phyloP scores from a whole-genome alignment of 2,797 vertebrate genomes.

The Arvicola amphibius region DNA sequence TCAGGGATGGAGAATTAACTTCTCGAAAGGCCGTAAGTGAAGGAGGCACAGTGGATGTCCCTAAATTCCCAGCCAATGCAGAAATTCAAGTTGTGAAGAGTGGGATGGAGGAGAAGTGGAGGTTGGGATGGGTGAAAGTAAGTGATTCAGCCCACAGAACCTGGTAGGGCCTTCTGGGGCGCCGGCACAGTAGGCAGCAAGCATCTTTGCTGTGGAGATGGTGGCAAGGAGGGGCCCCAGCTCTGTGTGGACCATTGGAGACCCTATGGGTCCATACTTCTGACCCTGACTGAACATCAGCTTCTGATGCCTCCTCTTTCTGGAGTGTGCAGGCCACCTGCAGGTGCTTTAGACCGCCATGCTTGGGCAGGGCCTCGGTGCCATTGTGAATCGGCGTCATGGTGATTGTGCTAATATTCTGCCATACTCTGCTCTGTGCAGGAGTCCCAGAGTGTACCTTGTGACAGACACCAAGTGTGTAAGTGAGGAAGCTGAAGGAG shows the following conservation, averaged over 20 bases:
- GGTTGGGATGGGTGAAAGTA: not conserved
- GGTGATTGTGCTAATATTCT: not conserved
- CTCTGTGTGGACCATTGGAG: fast-evolving
- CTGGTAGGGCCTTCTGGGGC: not conserved
- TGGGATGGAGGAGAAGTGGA: not conserved
- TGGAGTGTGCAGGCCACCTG: not conserved
- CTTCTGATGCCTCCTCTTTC: not conserved
- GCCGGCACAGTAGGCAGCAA: not conserved
- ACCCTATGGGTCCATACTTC: not conserved
- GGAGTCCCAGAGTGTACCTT: not conserved
- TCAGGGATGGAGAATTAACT: not conserved
- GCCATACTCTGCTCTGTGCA: not conserved
- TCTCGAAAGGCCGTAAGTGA: conserved; percentile 6
- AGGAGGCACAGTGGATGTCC: not conserved
- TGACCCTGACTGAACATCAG: not conserved
- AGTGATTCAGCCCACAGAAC: not conserved
- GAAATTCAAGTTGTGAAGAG: not conserved
- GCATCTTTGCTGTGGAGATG: not conserved
- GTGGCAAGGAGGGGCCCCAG: too few species aligned
- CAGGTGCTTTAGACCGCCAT: not conserved
- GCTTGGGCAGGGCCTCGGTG: too few species aligned
- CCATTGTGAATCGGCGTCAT: not conserved
- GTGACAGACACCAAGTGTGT: not conserved
- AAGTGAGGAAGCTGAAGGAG: not conserved
- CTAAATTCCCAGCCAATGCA: not conserved